Evolutionary conservation across 2,113 vertebrate species (phyloP).

Genomic region (Centropristis striata): DNA sequence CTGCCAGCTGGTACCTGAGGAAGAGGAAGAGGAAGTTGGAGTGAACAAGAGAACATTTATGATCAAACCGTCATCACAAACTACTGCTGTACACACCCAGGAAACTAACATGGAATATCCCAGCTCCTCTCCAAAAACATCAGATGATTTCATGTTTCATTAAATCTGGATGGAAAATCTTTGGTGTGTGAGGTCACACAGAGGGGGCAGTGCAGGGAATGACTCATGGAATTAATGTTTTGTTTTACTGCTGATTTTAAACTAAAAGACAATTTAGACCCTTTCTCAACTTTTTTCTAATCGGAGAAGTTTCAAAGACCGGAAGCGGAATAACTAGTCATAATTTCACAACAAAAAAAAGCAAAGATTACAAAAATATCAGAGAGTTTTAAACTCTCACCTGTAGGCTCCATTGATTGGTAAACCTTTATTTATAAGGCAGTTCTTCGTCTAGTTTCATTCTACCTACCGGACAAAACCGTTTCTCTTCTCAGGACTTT

Average conservation of each 20-base stretch:
- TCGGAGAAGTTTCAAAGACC: neutral
- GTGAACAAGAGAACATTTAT: neutral
- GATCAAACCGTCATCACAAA: neutral
- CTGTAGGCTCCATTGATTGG: too few relatives aligned
- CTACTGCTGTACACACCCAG: constrained; percentile 14
- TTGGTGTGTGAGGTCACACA: neutral
- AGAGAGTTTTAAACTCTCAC: too few relatives aligned
- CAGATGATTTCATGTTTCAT: constrained; percentile 13
- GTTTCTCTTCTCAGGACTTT: too few relatives aligned
- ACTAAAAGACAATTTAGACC: neutral
- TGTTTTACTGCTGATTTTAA: neutral
- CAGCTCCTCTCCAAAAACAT: neutral
- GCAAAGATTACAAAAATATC: too few relatives aligned
- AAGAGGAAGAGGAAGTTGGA: neutral
- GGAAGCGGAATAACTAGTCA: neutral
- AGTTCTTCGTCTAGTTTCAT: too few relatives aligned
- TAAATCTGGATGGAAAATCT: constrained; percentile 6
- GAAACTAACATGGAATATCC: neutral
- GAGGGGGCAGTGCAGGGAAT: neutral
- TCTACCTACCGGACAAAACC: too few relatives aligned
- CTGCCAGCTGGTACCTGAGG: constrained; percentile 84
- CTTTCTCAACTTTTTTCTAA: neutral
- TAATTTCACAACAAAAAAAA: neutral
- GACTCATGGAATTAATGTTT: neutral
- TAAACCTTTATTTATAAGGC: too few relatives aligned